Evolutionary conservation across 92 coral and sea anemone species (phyloP), one percentile per base, ranked within the genome.

Genomic region (Epizoanthus illoricatus): DNA sequence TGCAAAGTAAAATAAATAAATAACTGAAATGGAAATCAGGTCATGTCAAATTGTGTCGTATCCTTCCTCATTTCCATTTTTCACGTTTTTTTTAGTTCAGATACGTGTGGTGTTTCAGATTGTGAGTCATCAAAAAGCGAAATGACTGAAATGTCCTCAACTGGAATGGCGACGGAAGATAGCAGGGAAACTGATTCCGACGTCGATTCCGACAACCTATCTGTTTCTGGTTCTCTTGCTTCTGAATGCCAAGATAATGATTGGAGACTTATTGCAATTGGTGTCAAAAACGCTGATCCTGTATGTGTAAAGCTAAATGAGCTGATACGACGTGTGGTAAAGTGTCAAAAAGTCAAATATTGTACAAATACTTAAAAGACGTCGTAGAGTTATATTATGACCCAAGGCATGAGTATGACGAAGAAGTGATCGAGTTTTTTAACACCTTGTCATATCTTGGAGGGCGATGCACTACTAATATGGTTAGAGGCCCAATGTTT

Each of bases 401-500:
- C 39, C 60, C 56, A 21, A 58, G 52, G 23, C 79, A 70, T 24
- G 70, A 82, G 58, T 82, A 70, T 82, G 85, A 70, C 19, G 58
- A 45, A 56, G 85, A 81, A 55, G 78, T 81, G 47, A 74, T 82
- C 36, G 69, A 82, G 17, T 82, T 56, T 82, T 82, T 71, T 17
- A 82, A 82, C 79, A 82, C 85, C 36, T 64, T 81, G 18, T 62
- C 69, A 42, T 70, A 81, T 70, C 49, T 81, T 5, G 84, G 84
- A 47, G 75, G 79, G n/a, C 57, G 85, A 55, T 55, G 79, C 67
- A 81, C 79, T 6, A 69, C 23, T 20, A 69, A 81, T 61, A 64
- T 69, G 65, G 20, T 81, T 23, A 75, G 85, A 61, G 81, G 85
- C 4, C 89, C 88, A 56, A 86, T 80, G 86, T 86, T 47, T 86